These are phyloP conservation scores for Caenorhabditis zanzibari DNA, from an alignment of 2,888 invertebrate genomes.

Conservation along the genomic window DNA sequence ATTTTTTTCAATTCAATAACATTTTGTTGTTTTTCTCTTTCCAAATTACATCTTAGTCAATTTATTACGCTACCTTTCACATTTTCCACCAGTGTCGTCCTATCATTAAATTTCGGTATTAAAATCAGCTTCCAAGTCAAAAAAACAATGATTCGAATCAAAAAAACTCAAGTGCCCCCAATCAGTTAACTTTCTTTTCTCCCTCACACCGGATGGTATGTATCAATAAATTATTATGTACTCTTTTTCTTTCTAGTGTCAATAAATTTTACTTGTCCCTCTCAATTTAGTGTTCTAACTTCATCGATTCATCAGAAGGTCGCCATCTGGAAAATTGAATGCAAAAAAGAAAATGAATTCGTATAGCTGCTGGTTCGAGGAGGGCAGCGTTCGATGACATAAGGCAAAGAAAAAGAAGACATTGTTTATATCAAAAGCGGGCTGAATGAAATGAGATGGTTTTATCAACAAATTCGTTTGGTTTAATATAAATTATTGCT, in stretches of 20 bases:
- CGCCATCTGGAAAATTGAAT: constrained; percentile 20
- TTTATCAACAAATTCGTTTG: constrained; percentile 51
- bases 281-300: neutral
- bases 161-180: constrained; percentile 13
- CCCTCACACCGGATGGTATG: constrained; percentile 23
- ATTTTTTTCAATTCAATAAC: constrained; percentile 10
- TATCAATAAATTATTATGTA: constrained; percentile 62
- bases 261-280: constrained; percentile 55
- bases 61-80: constrained; percentile 24
- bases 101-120: constrained; percentile 10
- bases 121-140: constrained; percentile 13
- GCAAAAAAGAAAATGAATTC: constrained; percentile 36
- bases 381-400: constrained; percentile 29
- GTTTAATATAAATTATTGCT: constrained; percentile 51
- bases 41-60: constrained; percentile 2
- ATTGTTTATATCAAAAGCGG: constrained; percentile 54
- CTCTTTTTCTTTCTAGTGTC: constrained; percentile 55
- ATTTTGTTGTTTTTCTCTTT: constrained; percentile 3
- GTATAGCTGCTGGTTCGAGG: constrained; percentile 41
- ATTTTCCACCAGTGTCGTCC: constrained; percentile 33
- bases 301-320: constrained; percentile 14
- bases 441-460: constrained; percentile 36
- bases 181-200: neutral
- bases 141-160: constrained; percentile 43
- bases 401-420: neutral